Conservation (phyloP, 2,888 invertebrate genomes). For the Philhelius pedissequus region DNA sequence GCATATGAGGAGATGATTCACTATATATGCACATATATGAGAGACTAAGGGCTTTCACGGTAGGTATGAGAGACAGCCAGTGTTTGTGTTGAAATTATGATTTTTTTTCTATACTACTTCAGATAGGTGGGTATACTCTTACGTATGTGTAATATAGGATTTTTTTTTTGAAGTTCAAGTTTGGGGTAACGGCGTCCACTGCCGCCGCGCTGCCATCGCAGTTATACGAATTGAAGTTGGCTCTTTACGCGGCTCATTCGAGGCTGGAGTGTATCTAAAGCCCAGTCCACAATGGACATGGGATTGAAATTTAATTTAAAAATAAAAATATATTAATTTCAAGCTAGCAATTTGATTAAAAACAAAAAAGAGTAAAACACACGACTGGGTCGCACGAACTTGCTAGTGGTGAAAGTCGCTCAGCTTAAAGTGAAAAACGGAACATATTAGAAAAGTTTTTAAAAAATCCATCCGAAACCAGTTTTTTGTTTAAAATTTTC, state of each 20-base stretch:
- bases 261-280: slow-evolving; percentile 24
- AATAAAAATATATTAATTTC: slow-evolving; percentile 9
- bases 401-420: too few species aligned
- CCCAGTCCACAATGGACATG: neutral
- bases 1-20: neutral
- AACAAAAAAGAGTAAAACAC: neutral
- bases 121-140: neutral
- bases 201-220: slow-evolving; percentile 9
- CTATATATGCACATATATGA: neutral
- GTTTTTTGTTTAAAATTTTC: too few species aligned
- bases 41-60: slow-evolving; percentile 10
- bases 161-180: slow-evolving; percentile 15
- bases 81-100: slow-evolving; percentile 62
- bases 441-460: too few species aligned
- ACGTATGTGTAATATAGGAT: too few species aligned
- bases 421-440: too few species aligned
- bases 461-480: too few species aligned
- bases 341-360: neutral
- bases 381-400: too few species aligned
- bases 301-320: slow-evolving; percentile 41
- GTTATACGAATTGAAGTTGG: slow-evolving; percentile 26
- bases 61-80: slow-evolving; percentile 47
- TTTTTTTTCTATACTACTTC: slow-evolving; percentile 26
- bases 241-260: neutral
- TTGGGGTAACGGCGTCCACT: slow-evolving; percentile 37